phyloP scores from a whole-genome alignment of 2,113 vertebrate genomes.

The Perognathus longimembris region DNA sequence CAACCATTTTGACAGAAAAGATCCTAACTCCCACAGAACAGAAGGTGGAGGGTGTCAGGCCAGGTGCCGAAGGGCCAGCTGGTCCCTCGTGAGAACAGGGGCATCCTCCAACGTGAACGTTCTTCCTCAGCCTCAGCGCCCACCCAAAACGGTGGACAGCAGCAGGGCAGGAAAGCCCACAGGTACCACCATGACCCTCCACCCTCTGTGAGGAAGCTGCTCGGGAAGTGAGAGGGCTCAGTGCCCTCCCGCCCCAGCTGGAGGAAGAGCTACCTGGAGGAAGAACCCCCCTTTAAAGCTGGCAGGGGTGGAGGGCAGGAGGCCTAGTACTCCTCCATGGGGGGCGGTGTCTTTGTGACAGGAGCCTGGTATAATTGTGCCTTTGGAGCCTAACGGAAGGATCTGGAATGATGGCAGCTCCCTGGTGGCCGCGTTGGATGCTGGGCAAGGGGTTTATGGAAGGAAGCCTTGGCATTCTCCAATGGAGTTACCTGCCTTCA shows the following conservation, averaged over 20 bases:
- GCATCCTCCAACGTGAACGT: no score
- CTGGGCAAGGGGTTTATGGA: not conserved
- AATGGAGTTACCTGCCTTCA: no score
- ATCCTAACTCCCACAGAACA: no score
- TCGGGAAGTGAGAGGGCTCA: not conserved
- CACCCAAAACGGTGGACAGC: no score
- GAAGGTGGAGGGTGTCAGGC: no score
- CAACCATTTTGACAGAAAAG: no score
- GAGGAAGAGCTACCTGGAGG: not conserved
- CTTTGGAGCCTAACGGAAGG: not conserved
- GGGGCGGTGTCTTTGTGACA: not conserved
- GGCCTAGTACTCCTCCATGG: not conserved
- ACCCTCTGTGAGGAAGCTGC: not conserved
- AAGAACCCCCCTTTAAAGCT: not conserved
- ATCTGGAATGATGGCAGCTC: not conserved
- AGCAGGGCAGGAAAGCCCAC: not conserved
- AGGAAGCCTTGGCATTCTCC: not conserved
- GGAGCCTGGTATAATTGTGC: constrained; percentile 69
- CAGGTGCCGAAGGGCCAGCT: no score
- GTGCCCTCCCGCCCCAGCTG: accelerated
- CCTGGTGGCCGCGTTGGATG: accelerated
- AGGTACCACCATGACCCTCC: not conserved
- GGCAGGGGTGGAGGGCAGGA: no score
- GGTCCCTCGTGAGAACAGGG: no score
- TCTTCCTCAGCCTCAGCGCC: not conserved